Evolutionary conservation across 2,797 vertebrate genomes (phyloP).

Genomic region (Antrozous pallidus): DNA sequence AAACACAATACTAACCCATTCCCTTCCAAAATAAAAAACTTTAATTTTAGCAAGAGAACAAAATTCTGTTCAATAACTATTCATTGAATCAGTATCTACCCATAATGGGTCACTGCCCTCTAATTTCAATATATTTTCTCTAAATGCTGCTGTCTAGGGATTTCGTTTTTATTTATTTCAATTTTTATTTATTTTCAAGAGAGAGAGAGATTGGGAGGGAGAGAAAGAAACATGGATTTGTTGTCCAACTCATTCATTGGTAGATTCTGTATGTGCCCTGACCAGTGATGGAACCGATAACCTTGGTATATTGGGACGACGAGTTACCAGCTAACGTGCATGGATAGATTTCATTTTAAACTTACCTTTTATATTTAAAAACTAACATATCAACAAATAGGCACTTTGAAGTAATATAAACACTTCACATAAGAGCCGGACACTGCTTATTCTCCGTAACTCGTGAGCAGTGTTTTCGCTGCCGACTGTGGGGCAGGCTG

Average conservation of each 20-base stretch:
- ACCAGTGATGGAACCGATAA: no score
- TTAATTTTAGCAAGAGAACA: neutral
- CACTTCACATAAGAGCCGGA: neutral
- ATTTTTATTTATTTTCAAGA: no score
- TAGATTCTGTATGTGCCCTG: no score
- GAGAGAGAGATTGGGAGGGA: no score
- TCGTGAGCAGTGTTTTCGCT: neutral
- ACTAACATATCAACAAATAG: neutral
- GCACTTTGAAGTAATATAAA: neutral
- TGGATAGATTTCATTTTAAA: slow-evolving; percentile 2
- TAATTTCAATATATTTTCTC: neutral
- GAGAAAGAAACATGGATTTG: no score
- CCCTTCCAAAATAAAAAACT: neutral
- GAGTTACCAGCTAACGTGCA: no score
- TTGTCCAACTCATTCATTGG: no score
- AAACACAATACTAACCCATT: neutral
- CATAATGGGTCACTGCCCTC: neutral
- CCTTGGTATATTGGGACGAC: no score
- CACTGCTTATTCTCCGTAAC: neutral
- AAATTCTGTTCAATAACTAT: neutral
- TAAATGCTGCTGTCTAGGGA: neutral
- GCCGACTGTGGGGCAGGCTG: neutral
- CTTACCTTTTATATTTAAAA: neutral
- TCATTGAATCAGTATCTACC: neutral
- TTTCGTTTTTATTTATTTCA: no score